Evolutionary conservation across 2,888 invertebrate genomes (phyloP), one percentile per base, ranked within the genome.

Genomic region (Oegoconia quadripuncta): DNA sequence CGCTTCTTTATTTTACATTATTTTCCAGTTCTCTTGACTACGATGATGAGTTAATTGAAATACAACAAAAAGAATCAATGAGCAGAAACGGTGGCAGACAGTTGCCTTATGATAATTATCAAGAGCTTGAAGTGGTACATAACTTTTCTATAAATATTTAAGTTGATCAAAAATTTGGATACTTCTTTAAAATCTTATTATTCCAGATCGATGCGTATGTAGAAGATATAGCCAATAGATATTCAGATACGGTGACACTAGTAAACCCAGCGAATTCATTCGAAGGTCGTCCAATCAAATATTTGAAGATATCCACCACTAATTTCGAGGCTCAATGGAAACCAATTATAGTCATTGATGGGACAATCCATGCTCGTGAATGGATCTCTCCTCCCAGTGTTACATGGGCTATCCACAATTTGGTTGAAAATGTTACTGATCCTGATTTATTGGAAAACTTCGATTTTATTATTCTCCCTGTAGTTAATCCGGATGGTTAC

Each of bases 401-500:
- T 0, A 76, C 92, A 0, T 93, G 91, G 64, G 83, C 91, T 39
- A 91, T 93, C 41, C 83, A 89, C 44, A 91, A 93, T 60, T 63
- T 93, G 45, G 81, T 91, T 0, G 90, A 89, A 55, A 89, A 92
- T 54, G 65, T 86, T 5, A 78, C 75, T 5, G 90, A 90, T 48
- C 66, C 69, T n/a, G 73, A 88, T 26, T 69, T 93, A 1, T 65
- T 92, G 27, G 74, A 90, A 12, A 77, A 82, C 13, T 89, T 91
- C 16, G 92, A 93, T 59, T 93, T 92, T 91, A 89, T 89, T 45
- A 69, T 92, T 13, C 52, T 93, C n/a, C 93, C 93, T 0, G 77
- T 91, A 9, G 76, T 90, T 25, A 94, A 94, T 63, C 93, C 93
- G 11, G 94, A 94, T 73, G 93, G 94, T 6, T 94, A 93, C 53